phyloP scores from a whole-genome alignment of 2,797 vertebrate genomes.

The Monodelphis domestica region DNA sequence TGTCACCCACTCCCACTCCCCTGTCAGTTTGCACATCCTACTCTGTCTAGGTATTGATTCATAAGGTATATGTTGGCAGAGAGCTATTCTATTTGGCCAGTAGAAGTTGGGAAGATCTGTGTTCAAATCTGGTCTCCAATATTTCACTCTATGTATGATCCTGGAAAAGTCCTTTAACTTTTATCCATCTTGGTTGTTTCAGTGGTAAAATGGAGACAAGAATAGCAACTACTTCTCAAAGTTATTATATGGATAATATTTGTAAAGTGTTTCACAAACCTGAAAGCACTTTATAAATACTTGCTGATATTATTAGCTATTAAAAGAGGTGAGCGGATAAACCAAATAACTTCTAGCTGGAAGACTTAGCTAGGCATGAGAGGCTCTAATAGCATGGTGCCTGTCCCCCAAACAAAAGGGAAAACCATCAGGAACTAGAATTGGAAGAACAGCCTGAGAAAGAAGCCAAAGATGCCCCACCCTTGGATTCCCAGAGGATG shows the following conservation, averaged over 20 bases:
- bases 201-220: neutral
- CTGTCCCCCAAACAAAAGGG: constrained; percentile 49
- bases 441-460: neutral
- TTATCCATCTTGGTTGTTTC: neutral
- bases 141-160: neutral
- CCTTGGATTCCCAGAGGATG: neutral
- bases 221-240: neutral
- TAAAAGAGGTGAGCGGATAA: neutral
- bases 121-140: neutral
- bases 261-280: neutral
- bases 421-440: constrained; percentile 61
- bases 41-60: neutral
- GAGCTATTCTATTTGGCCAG: neutral
- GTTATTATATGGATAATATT: neutral
- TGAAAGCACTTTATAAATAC: neutral
- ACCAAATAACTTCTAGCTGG: neutral
- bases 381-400: neutral
- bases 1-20: neutral
- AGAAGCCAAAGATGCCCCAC: neutral
- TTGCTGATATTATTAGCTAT: neutral
- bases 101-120: neutral
- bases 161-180: neutral
- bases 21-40: neutral
- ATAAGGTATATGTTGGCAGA: neutral
- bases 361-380: neutral